Conservation (phyloP, 53 echinoderm and acorn worm species). For the Holothuria leucospilota region DNA sequence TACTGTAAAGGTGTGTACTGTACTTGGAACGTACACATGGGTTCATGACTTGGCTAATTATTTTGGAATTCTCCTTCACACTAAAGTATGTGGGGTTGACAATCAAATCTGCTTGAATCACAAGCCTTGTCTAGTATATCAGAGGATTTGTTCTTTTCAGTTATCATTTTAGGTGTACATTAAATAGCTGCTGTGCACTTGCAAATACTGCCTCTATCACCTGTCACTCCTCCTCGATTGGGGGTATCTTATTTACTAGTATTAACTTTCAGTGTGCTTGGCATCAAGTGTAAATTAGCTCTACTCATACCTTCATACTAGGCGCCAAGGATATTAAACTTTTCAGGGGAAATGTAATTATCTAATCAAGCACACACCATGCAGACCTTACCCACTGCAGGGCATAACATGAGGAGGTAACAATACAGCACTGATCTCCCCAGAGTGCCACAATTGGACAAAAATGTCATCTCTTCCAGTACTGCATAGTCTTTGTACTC, state of each 20-base stretch:
- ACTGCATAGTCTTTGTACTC: too few species aligned
- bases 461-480: neutral
- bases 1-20: too few species aligned
- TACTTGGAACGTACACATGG: too few species aligned
- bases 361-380: conserved; percentile 44
- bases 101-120: too few species aligned
- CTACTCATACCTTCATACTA: conserved; percentile 26
- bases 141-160: too few species aligned
- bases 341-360: conserved; percentile 38
- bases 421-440: conserved; percentile 22
- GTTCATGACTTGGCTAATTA: too few species aligned
- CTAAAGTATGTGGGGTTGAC: too few species aligned
- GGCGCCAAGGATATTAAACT: conserved; percentile 32
- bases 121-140: too few species aligned
- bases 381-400: conserved; percentile 39
- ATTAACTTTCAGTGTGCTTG: conserved; percentile 1
- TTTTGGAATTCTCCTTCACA: too few species aligned
- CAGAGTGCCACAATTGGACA: conserved; percentile 43
- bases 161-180: too few species aligned
- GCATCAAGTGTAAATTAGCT: conserved; percentile 38
- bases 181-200: too few species aligned
- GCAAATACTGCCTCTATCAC: neutral
- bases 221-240: conserved; percentile 30
- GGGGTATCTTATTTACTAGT: conserved; percentile 34
- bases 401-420: conserved; percentile 39